phyloP scores from a whole-genome alignment of 30 jellyfish, hydroid and myxozoan species.

The Hydractinia symbiolongicarpus region DNA sequence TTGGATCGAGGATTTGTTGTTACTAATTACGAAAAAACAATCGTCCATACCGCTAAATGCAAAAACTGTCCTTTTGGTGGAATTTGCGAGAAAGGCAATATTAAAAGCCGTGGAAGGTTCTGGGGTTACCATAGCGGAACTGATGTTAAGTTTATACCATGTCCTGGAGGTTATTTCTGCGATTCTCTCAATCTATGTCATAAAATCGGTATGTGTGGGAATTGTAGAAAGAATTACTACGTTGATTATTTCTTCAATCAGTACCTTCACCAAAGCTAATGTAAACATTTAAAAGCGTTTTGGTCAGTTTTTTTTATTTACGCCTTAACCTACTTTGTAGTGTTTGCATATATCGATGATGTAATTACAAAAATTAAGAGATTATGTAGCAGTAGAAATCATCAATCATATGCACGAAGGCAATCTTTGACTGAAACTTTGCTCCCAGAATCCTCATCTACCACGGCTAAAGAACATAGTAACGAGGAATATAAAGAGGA shows the following conservation, averaged over 20 bases:
- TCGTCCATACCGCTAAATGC: too few species aligned
- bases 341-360: slow-evolving; percentile 27
- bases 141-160: slow-evolving; percentile 3
- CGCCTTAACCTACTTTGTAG: not conserved
- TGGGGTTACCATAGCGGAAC: slow-evolving; percentile 29
- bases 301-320: slow-evolving; percentile 13
- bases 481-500: too few species aligned
- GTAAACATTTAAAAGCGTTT: slow-evolving; percentile 2
- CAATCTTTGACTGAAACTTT: not conserved
- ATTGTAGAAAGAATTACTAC: slow-evolving; percentile 19
- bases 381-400: too few species aligned
- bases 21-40: too few species aligned
- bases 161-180: slow-evolving; percentile 23
- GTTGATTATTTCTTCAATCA: slow-evolving; percentile 16
- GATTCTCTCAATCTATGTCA: not conserved
- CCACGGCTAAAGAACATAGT: too few species aligned
- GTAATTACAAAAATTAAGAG: not conserved
- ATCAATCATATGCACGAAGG: not conserved
- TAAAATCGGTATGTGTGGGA: slow-evolving; percentile 19
- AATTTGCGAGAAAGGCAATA: too few species aligned
- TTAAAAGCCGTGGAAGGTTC: not conserved
- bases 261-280: slow-evolving; percentile 12
- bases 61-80: too few species aligned
- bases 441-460: not conserved
- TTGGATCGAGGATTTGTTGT: too few species aligned